Evolutionary conservation across 2,113 vertebrate genomes (phyloP).

Genomic region (Dryoscopus gambensis): DNA sequence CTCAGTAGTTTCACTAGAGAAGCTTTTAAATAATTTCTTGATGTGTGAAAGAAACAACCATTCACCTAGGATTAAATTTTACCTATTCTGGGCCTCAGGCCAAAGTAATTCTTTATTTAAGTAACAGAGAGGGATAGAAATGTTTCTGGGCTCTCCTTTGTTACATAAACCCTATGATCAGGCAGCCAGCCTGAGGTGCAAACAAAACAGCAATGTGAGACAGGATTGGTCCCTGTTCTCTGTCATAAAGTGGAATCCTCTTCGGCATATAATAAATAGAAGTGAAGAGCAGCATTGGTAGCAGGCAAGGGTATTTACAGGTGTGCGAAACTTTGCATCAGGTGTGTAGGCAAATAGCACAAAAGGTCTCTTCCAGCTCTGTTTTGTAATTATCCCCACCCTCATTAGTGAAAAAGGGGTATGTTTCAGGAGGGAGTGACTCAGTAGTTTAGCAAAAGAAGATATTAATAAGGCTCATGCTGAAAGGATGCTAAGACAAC

Average conservation of each 20-base stretch:
- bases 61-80: slow-evolving; percentile 9
- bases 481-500: background rate
- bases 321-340: background rate
- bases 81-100: slow-evolving; percentile 13
- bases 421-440: background rate
- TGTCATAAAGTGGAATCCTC: background rate
- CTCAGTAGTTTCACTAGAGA: background rate
- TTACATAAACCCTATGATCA: background rate
- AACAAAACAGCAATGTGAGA: background rate
- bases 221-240: background rate
- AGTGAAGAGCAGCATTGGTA: background rate
- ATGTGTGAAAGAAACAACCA: background rate
- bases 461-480: background rate
- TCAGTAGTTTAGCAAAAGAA: background rate
- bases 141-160: background rate
- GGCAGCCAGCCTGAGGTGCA: background rate
- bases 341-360: background rate
- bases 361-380: background rate
- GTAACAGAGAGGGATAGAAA: background rate
- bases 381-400: background rate
- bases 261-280: background rate
- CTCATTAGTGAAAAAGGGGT: background rate
- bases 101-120: slow-evolving; percentile 24
- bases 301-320: background rate
- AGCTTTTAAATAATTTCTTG: background rate